Evolutionary conservation across 2,888 invertebrate species (phyloP), one percentile per base, ranked within the genome.

Genomic region (Ligdia adustata): DNA sequence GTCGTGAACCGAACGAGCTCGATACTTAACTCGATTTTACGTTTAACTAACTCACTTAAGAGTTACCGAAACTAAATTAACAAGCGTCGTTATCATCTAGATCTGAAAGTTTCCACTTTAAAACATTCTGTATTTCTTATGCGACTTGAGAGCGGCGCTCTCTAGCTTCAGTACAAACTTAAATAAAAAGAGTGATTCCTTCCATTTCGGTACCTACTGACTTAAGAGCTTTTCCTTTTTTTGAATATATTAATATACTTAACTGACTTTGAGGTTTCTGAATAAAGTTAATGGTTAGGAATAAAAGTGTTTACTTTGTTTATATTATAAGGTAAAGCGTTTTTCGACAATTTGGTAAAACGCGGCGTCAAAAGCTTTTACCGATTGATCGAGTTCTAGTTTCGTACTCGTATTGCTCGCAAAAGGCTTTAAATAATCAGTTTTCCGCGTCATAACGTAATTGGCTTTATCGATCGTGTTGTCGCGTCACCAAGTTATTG

Each of bases 31-130:
- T 69, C 60, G 64, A 68, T 69, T 67, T 55, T 64, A 69, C 67
- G 66, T 66, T 66, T 60, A 66, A 72, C 62, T 66, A 61, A 65
- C 58, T 69, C 64, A 64, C 64, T 72, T 67, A 60, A 64, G 47
- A 69, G 66, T 62, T 73, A 54, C 51, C 55, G 55, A 52, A 64
- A 60, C 55, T 62, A 62, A 72, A 65, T 70, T 67, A 69, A 68
- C 71, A 63, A 73, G 59, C 60, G 59, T 54, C 60, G 60, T 59
- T 61, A 65, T 65, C 57, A 60, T 65, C 59, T 60, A 35, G 61
- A 66, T 57, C 61, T 60, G 55, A 50, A 48, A 52, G 40, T 55
- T 52, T 45, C 13, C 27, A 42, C 35, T 50, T 18, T 27, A 12
- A 15, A 18, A 5, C 11, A 43, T 57, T 57, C 64, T 56, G 61